Evolutionary conservation across 2,113 vertebrate genomes (phyloP).

Genomic region (Cairina moschata): DNA sequence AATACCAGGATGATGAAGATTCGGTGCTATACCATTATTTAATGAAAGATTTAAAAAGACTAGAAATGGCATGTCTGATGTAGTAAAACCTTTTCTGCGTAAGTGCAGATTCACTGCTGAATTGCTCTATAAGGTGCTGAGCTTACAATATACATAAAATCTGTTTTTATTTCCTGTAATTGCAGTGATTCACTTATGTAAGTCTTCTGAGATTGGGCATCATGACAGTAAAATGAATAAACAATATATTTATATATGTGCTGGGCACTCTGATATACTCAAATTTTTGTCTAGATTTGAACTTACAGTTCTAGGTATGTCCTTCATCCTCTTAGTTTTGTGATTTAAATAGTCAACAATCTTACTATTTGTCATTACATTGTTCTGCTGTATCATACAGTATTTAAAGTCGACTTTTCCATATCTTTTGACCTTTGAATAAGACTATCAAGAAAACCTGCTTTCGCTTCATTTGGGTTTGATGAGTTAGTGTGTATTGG

Average conservation of each 20-base stretch:
- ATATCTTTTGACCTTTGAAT: neutral
- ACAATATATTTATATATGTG: neutral
- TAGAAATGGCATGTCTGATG: neutral
- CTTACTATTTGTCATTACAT: neutral
- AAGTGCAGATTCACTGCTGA: neutral
- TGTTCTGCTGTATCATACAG: neutral
- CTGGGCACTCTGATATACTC: neutral
- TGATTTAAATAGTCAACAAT: neutral
- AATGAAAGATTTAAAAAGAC: neutral
- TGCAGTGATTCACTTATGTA: neutral
- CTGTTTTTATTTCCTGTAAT: neutral
- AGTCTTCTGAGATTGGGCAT: neutral
- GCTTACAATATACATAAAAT: neutral
- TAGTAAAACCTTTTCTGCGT: neutral
- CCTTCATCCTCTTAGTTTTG: neutral
- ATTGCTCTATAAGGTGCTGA: neutral
- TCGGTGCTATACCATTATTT: neutral
- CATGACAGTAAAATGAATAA: neutral
- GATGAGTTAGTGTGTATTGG: neutral
- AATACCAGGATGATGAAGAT: neutral
- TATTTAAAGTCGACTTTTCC: neutral
- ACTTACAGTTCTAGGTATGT: neutral
- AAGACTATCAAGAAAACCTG: neutral
- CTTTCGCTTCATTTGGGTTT: neutral
- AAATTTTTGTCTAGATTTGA: neutral